These are phyloP conservation scores for Cephus pygmeus DNA, from an alignment of 2,888 invertebrate species.

Conservation along the genomic window DNA sequence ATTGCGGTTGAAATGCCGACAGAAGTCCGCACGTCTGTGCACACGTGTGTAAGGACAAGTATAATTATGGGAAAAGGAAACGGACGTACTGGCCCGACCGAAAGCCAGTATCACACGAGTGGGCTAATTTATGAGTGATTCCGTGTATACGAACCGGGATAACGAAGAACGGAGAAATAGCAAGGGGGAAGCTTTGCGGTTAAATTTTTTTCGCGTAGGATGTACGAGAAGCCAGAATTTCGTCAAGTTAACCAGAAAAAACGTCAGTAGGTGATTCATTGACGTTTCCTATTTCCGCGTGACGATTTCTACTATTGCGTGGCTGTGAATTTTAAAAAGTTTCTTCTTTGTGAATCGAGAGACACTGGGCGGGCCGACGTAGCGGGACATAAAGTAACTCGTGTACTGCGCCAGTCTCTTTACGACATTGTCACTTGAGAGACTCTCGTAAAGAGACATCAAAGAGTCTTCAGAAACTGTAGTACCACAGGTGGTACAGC, in stretches of 20 bases:
- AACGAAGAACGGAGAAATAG: not conserved
- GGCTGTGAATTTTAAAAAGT: not conserved
- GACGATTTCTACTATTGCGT: not conserved
- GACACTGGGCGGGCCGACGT: not conserved
- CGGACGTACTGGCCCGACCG: not conserved
- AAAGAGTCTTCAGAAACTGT: not conserved
- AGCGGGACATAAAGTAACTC: not conserved
- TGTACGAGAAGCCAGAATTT: too few relatives aligned
- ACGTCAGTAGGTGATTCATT: too few relatives aligned
- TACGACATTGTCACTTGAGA: not conserved
- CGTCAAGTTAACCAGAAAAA: too few relatives aligned
- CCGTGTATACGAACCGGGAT: not conserved
- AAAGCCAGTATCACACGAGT: not conserved
- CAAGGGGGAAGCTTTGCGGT: not conserved
- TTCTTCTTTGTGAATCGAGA: not conserved
- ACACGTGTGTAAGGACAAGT: constrained; percentile 34
- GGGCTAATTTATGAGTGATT: not conserved
- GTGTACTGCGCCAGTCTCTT: not conserved
- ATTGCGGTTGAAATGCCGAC: not conserved
- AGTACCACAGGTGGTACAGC: not conserved
- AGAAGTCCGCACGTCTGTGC: constrained; percentile 27
- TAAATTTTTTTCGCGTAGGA: not conserved
- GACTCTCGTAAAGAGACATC: not conserved
- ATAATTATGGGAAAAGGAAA: not conserved
- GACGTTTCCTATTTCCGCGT: too few relatives aligned